Percentiles rank a stretch among this genome's conserved stretches.
Evolutionary conservation across 2,888 invertebrate genomes (phyloP).

Genomic region (Cryptus armator): DNA sequence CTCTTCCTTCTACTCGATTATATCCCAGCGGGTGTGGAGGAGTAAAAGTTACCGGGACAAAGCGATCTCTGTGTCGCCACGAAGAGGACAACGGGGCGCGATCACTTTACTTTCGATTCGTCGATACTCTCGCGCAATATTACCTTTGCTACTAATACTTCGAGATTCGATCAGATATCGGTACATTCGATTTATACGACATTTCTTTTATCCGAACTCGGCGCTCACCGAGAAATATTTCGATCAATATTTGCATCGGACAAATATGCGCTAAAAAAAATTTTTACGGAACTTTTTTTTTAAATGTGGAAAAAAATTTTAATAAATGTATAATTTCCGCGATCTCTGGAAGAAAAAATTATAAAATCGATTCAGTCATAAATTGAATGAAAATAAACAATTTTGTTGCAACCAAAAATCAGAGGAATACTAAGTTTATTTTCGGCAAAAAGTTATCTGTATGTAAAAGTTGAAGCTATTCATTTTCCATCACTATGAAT

Average conservation of each 20-base stretch:
- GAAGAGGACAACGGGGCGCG: constrained; percentile 10
- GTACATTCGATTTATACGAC: background rate
- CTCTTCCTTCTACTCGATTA: too few relatives aligned
- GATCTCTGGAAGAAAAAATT: too few relatives aligned
- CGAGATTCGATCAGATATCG: background rate
- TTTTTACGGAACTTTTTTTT: too few relatives aligned
- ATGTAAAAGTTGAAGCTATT: too few relatives aligned
- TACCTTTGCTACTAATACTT: background rate
- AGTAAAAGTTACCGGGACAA: constrained; percentile 45
- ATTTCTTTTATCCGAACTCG: background rate
- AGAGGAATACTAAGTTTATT: too few relatives aligned
- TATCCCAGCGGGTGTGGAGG: constrained; percentile 20
- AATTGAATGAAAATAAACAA: too few relatives aligned
- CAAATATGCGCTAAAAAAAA: too few relatives aligned
- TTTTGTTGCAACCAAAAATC: too few relatives aligned
- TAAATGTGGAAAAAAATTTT: too few relatives aligned
- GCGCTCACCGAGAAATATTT: background rate
- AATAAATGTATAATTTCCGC: too few relatives aligned
- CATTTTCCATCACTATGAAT: background rate
- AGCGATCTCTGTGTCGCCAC: constrained; percentile 34
- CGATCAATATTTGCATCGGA: background rate
- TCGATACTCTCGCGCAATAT: constrained; percentile 10
- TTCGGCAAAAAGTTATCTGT: too few relatives aligned
- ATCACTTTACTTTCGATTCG: constrained; percentile 37
- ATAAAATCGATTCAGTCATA: too few relatives aligned